Base-by-base conservation (phyloP, 2,888 invertebrate genomes). In the Scaptomyza flava region DNA sequence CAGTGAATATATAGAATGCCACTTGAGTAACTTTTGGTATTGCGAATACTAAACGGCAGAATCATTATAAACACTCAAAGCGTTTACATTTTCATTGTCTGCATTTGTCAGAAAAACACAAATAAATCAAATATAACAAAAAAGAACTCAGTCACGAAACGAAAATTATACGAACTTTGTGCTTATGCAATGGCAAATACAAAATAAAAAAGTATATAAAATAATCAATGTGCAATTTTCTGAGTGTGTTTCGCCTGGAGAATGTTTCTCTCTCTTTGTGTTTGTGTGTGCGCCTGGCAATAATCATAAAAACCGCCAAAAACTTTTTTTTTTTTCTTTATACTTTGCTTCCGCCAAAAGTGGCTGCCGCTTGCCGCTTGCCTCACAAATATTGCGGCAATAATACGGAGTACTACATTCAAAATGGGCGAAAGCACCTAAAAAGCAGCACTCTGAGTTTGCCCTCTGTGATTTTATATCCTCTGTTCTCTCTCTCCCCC, bases 241-340 rank as follows among this genome's bases (percentile, higher is more conserved):
- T 66, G 53, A 62, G 64, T 73, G 48, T 53, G 48, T 36, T 3
- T 23, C 20, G 20, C 23, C 9, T n/a, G 20, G 38, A 14, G 14
- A 36, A 36, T 17, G 4, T 17, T 7, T 33, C 11, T 33, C 4
- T 42, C n/a, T 47, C 12, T 36, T 0, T n/a, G 2, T 57, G 7
- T 23, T 20, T 48, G 14, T 52, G 7, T 61, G 36, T 63, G 45
- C 54, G 60, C 47, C 47, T 63, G 67, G 82, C 82, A 82, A 82
- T 82, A 82, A 87, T 85, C 86, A 85, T 87, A 82, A 82, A 85
- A 85, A 81, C 77, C 87, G 71, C 79, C 73, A 79, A 81, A 81
- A 87, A 70, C 2, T 9, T 65, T 77, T 80, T 74, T 66, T 66
- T 74, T 34, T 74, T 66, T 66, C 71, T 34, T 34, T 34, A 4